A percentile compares a stretch with the other conserved stretches of the same genome.
Conservation (phyloP, 2,797 vertebrate genomes). For the Rachycentron canadum region DNA sequence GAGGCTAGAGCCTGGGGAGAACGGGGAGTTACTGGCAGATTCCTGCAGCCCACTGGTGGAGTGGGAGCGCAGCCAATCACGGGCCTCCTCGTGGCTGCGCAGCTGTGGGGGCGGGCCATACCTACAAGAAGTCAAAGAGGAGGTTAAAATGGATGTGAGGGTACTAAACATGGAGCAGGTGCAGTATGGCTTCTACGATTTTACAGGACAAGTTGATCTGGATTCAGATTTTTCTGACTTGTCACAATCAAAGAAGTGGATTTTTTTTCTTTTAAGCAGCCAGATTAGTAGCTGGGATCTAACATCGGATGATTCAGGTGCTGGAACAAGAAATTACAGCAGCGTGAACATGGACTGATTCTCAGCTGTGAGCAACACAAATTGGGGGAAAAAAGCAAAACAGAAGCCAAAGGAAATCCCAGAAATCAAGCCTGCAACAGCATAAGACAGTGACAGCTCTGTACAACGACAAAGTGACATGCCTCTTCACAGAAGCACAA, state of each 20-base stretch:
- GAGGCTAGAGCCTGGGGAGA: constrained; percentile 95
- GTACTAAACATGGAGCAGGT: neutral
- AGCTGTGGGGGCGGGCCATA: constrained; percentile 93
- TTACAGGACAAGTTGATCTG: constrained; percentile 26
- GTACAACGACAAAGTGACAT: constrained; percentile 51
- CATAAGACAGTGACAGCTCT: constrained; percentile 43
- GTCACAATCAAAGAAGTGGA: constrained; percentile 18
- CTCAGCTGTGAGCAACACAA: constrained; percentile 60
- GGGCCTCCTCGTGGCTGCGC: constrained; percentile 92
- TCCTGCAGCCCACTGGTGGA: constrained; percentile 96
- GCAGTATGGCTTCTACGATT: constrained; percentile 1
- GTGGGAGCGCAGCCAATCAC: constrained; percentile 97
- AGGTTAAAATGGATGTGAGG: constrained; percentile 4
- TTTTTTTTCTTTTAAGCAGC: constrained; percentile 32
- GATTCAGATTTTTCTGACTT: constrained; percentile 2
- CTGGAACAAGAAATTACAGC: constrained; percentile 48
- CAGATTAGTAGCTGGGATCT: constrained; percentile 53
- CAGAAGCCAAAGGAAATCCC: constrained; percentile 49
- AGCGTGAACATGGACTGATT: constrained; percentile 42
- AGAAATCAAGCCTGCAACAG: constrained; percentile 52
- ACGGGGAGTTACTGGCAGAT: constrained; percentile 91
- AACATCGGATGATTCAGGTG: constrained; percentile 51
- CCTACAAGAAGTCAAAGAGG: constrained; percentile 78
- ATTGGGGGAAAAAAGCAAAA: constrained; percentile 44
- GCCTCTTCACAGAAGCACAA: constrained; percentile 68